Evolutionary conservation across 37 sponge, comb jelly and placozoan species (phyloP), one percentile per base, ranked within the genome.

Genomic region (Halisarca cf. caerulea): DNA sequence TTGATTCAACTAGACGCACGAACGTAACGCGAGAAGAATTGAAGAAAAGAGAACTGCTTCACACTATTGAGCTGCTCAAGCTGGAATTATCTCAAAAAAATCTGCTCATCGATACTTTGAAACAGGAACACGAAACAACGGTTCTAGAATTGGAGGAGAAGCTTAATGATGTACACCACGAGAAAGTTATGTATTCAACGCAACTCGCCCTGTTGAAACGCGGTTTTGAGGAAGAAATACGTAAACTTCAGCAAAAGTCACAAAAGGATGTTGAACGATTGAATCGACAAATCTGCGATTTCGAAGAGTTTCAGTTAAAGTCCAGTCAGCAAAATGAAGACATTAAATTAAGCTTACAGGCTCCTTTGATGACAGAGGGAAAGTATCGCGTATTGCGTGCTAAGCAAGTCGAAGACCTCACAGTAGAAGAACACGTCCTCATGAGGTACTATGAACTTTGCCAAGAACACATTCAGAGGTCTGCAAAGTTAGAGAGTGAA

Each of bases 61-160:
- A 95, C 86, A 87, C 74, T 7, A 72, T 95, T 17, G 85, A 92
- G 47, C 66, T 95, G 57, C 58, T 95, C 11, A 92, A 88, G 58
- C 79, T 95, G 45, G 96, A 95, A 80, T 25, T 95, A 4, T 87
- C 94, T 28, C 96, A 95, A 72, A 95, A 92, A 85, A 36, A 88
- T 60, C 72, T 92, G 39, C 58, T 95, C 15, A 58, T 95, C 4
- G 91, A 92, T 14, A 81, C 88, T 15, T 42, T 87, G n/a, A 74
- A 81, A 35, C 75, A 42, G 47, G 96, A 95, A 33, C 86, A 85
- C n/a, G 66, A 73, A 11, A 85, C 75, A 45, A 66, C 83, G 71
- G 24, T 85, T 17, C 90, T 90, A 0, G 96, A 95, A 24, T 57
- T 95, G n/a, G 58, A 86, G 39, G 96, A 95, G 66, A 45, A 88